A percentile compares a stretch with the other conserved stretches of the same genome.
phyloP scores from a whole-genome alignment of 2,888 invertebrate species.

The Tryphoninae sp. region DNA sequence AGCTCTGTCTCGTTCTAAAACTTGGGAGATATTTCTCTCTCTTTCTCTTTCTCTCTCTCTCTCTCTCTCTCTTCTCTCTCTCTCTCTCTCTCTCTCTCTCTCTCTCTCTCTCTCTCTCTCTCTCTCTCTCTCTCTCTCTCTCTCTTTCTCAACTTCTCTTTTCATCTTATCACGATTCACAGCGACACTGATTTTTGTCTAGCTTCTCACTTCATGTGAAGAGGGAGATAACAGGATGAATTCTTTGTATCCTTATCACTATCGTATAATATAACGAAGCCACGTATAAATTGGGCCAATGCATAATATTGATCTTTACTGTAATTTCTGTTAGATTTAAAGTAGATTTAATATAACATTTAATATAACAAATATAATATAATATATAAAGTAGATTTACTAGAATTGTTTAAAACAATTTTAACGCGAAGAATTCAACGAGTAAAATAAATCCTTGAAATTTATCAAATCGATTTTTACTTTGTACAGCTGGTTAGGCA shows the following conservation, averaged over 20 bases:
- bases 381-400: background rate
- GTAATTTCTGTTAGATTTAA: background rate
- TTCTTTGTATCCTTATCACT: slow-evolving; percentile 19
- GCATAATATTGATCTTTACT: background rate
- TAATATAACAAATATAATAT: too few species aligned
- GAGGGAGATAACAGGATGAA: slow-evolving; percentile 42
- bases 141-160: slow-evolving; percentile 62
- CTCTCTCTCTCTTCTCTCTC: slow-evolving; percentile 37
- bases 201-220: slow-evolving; percentile 23
- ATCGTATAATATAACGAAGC: slow-evolving; percentile 39
- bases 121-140: slow-evolving; percentile 40
- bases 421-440: too few species aligned
- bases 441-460: too few species aligned
- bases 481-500: background rate
- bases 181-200: slow-evolving; percentile 61
- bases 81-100: slow-evolving; percentile 61
- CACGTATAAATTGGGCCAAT: background rate
- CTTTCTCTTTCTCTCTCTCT: slow-evolving; percentile 56
- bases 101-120: slow-evolving; percentile 50
- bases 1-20: slow-evolving; percentile 13
- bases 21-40: slow-evolving; percentile 28
- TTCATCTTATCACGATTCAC: slow-evolving; percentile 68
- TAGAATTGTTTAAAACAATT: too few species aligned
- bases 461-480: background rate
- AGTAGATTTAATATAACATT: background rate